A percentile compares a stretch with the other conserved stretches of the same genome.
phyloP scores from a whole-genome alignment of 2,888 invertebrate species.

The Dicyrtoma fusca region DNA sequence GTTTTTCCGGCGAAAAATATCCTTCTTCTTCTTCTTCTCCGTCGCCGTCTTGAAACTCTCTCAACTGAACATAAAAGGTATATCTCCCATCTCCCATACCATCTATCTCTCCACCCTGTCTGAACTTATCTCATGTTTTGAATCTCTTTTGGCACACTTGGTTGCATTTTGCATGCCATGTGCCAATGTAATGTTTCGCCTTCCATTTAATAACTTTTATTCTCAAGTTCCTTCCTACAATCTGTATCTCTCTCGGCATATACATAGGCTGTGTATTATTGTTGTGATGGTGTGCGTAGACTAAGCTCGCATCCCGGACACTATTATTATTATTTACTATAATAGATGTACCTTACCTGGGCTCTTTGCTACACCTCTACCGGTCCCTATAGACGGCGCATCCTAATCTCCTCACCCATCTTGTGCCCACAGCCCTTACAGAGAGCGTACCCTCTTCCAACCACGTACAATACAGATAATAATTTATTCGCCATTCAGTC shows the following conservation, averaged over 20 bases:
- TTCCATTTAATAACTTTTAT: neutral
- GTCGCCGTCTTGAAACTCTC: neutral
- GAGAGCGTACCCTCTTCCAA: too few relatives aligned
- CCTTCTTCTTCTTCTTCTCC: slow-evolving; percentile 1
- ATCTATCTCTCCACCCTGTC: neutral
- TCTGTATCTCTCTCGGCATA: too few relatives aligned
- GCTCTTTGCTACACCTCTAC: too few relatives aligned
- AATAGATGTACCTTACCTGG: too few relatives aligned
- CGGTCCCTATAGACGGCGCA: neutral
- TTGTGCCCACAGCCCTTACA: neutral
- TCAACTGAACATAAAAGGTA: too few relatives aligned
- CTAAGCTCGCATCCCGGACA: too few relatives aligned
- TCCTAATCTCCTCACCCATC: neutral
- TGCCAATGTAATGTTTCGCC: slow-evolving; percentile 1
- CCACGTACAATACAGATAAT: too few relatives aligned
- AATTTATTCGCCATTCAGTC: neutral
- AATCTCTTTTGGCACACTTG: slow-evolving; percentile 24
- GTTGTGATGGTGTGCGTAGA: too few relatives aligned
- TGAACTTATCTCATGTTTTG: slow-evolving; percentile 13
- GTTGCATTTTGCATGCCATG: slow-evolving; percentile 17
- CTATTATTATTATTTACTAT: too few relatives aligned
- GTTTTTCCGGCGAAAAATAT: slow-evolving; percentile 26
- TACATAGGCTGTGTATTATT: too few relatives aligned
- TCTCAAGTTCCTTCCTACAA: too few relatives aligned
- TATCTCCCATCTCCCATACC: too few relatives aligned